phyloP scores from a whole-genome alignment of 2,888 invertebrate genomes.

The Chalcis sispes region DNA sequence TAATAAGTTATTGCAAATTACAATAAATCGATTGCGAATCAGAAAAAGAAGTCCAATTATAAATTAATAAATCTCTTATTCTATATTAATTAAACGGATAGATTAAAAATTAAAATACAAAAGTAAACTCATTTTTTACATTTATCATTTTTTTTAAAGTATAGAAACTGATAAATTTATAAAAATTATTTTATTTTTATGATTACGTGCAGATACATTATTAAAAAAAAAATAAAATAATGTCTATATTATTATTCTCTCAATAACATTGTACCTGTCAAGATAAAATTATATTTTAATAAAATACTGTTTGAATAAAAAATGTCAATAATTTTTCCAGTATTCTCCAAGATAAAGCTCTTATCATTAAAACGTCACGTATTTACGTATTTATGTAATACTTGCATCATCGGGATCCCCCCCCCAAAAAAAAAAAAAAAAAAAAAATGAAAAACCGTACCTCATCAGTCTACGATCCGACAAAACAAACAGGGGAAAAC shows the following conservation, averaged over 20 bases:
- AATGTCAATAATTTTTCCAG: background rate
- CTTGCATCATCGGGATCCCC: background rate
- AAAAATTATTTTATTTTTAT: too few relatives aligned
- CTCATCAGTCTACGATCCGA: background rate
- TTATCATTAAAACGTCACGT: slow-evolving; percentile 13
- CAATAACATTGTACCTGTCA: background rate
- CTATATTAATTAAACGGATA: too few relatives aligned
- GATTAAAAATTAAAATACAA: too few relatives aligned
- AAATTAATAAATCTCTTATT: too few relatives aligned
- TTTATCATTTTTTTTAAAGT: too few relatives aligned
- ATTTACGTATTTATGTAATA: slow-evolving; percentile 14
- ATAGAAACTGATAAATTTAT: too few relatives aligned
- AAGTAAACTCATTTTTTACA: too few relatives aligned
- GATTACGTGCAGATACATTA: too few relatives aligned
- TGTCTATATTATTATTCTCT: slow-evolving; percentile 8
- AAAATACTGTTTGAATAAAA: background rate
- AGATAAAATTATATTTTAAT: slow-evolving; percentile 16
- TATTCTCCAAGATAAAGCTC: slow-evolving; percentile 26
- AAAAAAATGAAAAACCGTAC: background rate
- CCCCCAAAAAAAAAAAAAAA: too few relatives aligned
- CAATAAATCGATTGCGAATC: too few relatives aligned
- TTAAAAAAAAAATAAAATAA: background rate
- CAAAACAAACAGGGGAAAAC: background rate
- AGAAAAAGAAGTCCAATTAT: too few relatives aligned
- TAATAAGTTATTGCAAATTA: too few relatives aligned